Conservation (phyloP, 2,797 vertebrate species). For the Sphenopsis melanotis region DNA sequence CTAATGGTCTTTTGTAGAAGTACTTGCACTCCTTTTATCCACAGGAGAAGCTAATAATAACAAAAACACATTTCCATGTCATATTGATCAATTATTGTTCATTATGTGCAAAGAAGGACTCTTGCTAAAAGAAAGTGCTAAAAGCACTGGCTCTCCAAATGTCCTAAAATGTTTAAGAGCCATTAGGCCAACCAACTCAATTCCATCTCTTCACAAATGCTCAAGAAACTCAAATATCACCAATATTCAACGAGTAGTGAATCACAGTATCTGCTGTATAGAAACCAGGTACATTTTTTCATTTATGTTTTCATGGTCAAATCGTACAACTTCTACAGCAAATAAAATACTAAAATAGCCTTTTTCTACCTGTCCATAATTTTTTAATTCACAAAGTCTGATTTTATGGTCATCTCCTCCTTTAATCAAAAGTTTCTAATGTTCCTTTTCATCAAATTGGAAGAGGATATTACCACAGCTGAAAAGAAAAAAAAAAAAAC, state of each 20-base stretch:
- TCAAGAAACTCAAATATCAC: background rate
- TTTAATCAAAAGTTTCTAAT: background rate
- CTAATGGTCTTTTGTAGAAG: background rate
- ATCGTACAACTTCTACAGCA: background rate
- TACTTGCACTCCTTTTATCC: background rate
- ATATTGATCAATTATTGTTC: constrained; percentile 8
- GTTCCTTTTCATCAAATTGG: background rate
- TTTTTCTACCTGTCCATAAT: background rate
- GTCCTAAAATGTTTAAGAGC: background rate
- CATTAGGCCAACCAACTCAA: background rate
- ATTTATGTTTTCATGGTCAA: background rate
- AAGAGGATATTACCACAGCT: background rate
- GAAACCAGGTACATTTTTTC: background rate
- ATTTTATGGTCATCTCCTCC: background rate
- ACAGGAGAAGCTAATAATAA: background rate
- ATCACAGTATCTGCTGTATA: background rate
- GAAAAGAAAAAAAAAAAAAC: background rate
- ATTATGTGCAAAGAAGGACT: background rate
- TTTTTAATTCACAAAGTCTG: background rate
- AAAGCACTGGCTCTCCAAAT: background rate
- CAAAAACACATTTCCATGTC: background rate
- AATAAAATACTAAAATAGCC: background rate
- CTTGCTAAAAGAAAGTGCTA: background rate
- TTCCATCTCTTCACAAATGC: background rate
- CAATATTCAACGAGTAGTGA: background rate